Conservation (phyloP, 2,797 vertebrate species). For the Pipistrellus nathusii region DNA sequence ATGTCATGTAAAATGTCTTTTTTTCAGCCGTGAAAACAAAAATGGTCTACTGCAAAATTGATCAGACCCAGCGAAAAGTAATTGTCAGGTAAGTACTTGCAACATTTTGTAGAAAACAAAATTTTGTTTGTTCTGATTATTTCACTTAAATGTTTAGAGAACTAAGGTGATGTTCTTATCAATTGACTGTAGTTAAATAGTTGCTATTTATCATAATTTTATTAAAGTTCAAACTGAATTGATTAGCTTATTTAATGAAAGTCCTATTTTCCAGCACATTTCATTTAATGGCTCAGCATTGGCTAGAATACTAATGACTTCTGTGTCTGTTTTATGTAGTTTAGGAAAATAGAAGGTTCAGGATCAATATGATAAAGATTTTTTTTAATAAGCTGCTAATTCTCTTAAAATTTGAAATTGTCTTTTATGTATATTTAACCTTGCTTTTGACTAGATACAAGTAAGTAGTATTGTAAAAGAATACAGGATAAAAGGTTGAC, state of each 20-base stretch:
- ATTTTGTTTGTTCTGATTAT: constrained; percentile 83
- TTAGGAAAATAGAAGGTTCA: constrained; percentile 76
- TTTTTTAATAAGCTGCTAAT: constrained; percentile 41
- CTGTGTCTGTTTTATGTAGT: constrained; percentile 84
- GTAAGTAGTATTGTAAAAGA: constrained; percentile 56
- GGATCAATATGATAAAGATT: constrained; percentile 59
- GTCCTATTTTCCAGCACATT: constrained; percentile 93
- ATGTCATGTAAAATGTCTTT: constrained; percentile 52
- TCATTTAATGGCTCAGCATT: constrained; percentile 92
- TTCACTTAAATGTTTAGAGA: constrained; percentile 87
- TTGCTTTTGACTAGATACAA: constrained; percentile 59
- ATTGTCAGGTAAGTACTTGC: constrained; percentile 95
- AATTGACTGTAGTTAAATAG: constrained; percentile 89
- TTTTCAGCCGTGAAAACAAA: constrained; percentile 97
- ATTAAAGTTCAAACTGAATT: constrained; percentile 91
- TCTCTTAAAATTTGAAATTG: constrained; percentile 28
- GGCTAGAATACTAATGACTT: constrained; percentile 91
- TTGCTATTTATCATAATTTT: constrained; percentile 93
- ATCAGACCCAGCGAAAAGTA: constrained; percentile 98
- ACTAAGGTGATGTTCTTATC: constrained; percentile 85
- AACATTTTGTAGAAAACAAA: constrained; percentile 83
- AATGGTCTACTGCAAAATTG: constrained; percentile 99
- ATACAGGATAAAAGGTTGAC: constrained; percentile 37
- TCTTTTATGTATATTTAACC: constrained; percentile 56
- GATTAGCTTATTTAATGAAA: constrained; percentile 94